Evolutionary conservation across 2,797 vertebrate species (phyloP).

Genomic region (Pristis pectinata): DNA sequence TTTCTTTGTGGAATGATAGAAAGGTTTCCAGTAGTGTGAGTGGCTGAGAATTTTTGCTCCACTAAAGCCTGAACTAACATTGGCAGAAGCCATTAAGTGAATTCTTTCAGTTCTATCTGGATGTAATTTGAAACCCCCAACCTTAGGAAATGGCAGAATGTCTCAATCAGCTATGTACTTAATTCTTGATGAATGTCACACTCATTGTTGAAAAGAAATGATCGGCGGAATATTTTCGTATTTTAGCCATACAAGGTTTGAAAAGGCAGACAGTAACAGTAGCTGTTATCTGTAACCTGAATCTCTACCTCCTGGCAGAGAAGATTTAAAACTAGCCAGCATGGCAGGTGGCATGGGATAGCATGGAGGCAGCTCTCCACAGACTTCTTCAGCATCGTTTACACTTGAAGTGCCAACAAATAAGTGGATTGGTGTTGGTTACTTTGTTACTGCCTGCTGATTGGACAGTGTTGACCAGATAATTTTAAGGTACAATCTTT

Average conservation of each 20-base stretch:
- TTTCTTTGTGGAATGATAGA: background rate
- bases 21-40: background rate
- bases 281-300: background rate
- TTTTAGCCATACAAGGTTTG: background rate
- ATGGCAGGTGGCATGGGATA: too few relatives aligned
- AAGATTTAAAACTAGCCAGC: background rate
- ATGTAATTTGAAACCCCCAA: too few relatives aligned
- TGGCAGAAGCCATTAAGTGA: background rate
- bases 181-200: background rate
- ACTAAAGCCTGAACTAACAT: background rate
- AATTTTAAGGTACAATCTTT: background rate
- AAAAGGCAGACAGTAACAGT: background rate
- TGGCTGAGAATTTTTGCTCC: background rate
- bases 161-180: background rate
- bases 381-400: background rate
- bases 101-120: background rate
- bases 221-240: background rate
- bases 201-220: background rate
- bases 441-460: background rate
- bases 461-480: background rate
- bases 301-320: background rate
- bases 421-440: background rate
- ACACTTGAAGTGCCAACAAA: background rate
- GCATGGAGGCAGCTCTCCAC: too few relatives aligned
- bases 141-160: background rate